phyloP scores from a whole-genome alignment of 2,888 invertebrate genomes.

The Ennomos erosarius region DNA sequence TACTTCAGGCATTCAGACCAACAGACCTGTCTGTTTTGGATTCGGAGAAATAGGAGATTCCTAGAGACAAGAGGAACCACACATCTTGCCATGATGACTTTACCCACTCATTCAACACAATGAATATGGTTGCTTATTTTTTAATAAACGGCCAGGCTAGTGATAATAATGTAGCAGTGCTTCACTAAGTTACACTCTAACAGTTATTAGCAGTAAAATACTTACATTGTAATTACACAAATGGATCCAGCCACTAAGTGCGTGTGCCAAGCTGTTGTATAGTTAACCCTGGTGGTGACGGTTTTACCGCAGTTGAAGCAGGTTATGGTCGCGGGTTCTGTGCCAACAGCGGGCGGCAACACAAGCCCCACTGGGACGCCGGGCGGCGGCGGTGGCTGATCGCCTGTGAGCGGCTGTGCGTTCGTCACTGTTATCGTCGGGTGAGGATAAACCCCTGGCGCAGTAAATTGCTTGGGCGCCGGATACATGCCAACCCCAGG shows the following conservation, averaged over 20 bases:
- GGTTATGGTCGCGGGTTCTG: constrained; percentile 75
- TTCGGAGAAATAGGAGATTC: too few species aligned
- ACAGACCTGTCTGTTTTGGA: too few species aligned
- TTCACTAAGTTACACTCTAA: too few species aligned
- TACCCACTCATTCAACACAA: too few species aligned
- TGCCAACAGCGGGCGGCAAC: constrained; percentile 72
- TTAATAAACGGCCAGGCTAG: too few species aligned
- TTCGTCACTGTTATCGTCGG: constrained; percentile 62
- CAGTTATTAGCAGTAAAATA: constrained; percentile 28
- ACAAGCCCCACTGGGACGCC: constrained; percentile 68
- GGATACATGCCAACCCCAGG: constrained; percentile 47
- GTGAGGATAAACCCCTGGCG: constrained; percentile 76
- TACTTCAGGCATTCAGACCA: too few species aligned
- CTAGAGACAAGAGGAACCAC: too few species aligned
- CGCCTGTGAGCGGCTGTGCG: constrained; percentile 60
- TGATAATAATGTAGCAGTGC: too few species aligned
- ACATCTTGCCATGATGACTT: too few species aligned
- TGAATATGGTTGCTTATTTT: too few species aligned
- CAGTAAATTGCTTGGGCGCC: constrained; percentile 69
- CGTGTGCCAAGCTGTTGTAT: constrained; percentile 80
- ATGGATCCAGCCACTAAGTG: constrained; percentile 78
- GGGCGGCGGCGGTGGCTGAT: constrained; percentile 55
- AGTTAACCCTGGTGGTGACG: constrained; percentile 78
- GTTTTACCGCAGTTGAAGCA: constrained; percentile 78
- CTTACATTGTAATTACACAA: constrained; percentile 79